Evolutionary conservation across 2,797 vertebrate genomes (phyloP), one percentile per base, ranked within the genome.

Genomic region (Rhyacichthys aspro): DNA sequence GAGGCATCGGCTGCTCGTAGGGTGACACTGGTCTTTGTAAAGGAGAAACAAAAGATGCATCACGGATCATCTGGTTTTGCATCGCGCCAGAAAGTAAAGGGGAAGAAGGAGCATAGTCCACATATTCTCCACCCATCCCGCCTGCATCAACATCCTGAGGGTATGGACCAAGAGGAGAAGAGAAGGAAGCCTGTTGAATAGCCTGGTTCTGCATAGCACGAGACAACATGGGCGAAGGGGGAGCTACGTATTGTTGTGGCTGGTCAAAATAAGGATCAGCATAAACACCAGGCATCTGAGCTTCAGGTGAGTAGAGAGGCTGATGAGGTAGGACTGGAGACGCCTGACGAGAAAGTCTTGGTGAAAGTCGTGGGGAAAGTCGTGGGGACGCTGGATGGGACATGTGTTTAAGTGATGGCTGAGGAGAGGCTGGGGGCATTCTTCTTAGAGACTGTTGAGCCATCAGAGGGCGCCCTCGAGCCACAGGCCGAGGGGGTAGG

Each of bases 381-480:
- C 23, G 1, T 28, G 90, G 76, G 0, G 90, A 88, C 3, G 75
- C 15, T 5, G 73, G 66, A 16, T 76, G 70, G 18, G 82, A 64
- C 58, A 88, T 70, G 55, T 89, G 84, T 72, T 91, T 92, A 37
- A 91, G 48, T 1, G 91, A 93, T 38, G 62, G 78, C 49, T 92
- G 91, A 18, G 91, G 91, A 38, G 91, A 92, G 39, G 74, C 57
- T 1, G 74, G 60, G 14, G 77, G 64, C 70, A 88, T 89, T 23
- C 70, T 83, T 64, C 90, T 81, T 8, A 82, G 16, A 11, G 91
- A 88, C 43, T 87, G 89, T 39, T 66, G 87, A 32, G 76, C 70
- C 65, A 87, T 81, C 1, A 91, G 78, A 5, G 92, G 92, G 47
- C 84, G 90, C 19, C 92, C 92, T 58, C 90, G 85, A 56, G 88